Conservation (phyloP, 30 jellyfish, hydroid and myxozoan genomes). For the Aurelia aurita region DNA sequence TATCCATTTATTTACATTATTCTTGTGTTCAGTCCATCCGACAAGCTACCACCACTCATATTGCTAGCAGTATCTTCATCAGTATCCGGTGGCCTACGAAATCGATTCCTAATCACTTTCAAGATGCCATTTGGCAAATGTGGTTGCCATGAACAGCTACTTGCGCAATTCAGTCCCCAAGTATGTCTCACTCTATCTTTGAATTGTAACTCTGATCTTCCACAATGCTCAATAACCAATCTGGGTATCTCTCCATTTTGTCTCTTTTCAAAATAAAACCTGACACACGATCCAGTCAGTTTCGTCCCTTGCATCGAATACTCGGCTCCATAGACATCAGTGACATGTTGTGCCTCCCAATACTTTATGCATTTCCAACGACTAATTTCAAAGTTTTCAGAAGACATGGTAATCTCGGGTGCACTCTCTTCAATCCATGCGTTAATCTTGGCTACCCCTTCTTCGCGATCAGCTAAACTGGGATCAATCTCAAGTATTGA, state of each 20-base stretch:
- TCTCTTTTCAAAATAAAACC: slow-evolving; percentile 90
- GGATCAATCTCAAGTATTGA: slow-evolving; percentile 93
- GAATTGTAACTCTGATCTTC: slow-evolving; percentile 69
- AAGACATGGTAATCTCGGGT: slow-evolving; percentile 86
- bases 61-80: slow-evolving; percentile 44
- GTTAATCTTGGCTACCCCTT: slow-evolving; percentile 89
- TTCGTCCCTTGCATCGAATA: slow-evolving; percentile 71
- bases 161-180: slow-evolving; percentile 50
- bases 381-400: slow-evolving; percentile 86
- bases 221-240: slow-evolving; percentile 92
- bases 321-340: slow-evolving; percentile 92
- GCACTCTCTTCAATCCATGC: slow-evolving; percentile 95
- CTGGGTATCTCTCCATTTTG: slow-evolving; percentile 84
- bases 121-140: slow-evolving; percentile 48
- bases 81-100: slow-evolving; percentile 31
- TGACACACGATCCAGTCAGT: slow-evolving; percentile 90
- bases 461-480: slow-evolving; percentile 92
- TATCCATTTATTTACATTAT: slow-evolving; percentile 9
- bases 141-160: slow-evolving; percentile 55
- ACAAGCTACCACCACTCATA: not conserved
- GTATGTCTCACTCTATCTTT: slow-evolving; percentile 57
- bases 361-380: slow-evolving; percentile 95
- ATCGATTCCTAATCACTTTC: slow-evolving; percentile 41
- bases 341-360: slow-evolving; percentile 97
- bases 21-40: slow-evolving; percentile 30